phyloP scores from a whole-genome alignment of 2,797 vertebrate genomes.

The Catostomus latipinnis region DNA sequence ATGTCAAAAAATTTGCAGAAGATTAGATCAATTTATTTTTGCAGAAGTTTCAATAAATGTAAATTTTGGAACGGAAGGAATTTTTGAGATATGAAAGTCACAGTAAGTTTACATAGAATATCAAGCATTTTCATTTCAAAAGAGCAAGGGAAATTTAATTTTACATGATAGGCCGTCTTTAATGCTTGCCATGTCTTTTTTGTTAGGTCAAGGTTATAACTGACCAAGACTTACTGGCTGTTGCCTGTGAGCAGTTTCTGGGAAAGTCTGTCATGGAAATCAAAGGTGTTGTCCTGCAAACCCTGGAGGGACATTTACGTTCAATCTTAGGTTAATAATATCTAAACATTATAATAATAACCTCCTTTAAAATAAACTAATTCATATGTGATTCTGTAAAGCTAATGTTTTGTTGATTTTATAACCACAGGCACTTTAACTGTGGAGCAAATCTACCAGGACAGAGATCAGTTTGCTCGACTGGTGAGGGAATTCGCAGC shows the following conservation, averaged over 20 bases:
- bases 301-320: constrained; percentile 92
- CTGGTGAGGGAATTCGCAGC: constrained; percentile 93
- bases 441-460: constrained; percentile 96
- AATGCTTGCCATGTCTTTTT: constrained; percentile 49
- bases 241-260: constrained; percentile 95
- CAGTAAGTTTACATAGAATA: no score
- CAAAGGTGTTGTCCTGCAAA: constrained; percentile 91
- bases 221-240: constrained; percentile 86
- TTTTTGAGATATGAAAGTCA: no score
- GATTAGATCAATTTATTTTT: no score
- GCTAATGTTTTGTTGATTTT: constrained; percentile 3
- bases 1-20: no score
- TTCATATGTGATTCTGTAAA: not conserved
- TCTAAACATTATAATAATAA: not conserved
- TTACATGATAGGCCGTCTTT: not conserved
- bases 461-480: constrained; percentile 94
- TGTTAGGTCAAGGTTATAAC: constrained; percentile 94
- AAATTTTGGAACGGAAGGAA: no score
- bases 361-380: not conserved
- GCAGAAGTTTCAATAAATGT: no score
- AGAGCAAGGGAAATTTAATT: no score
- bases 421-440: constrained; percentile 86
- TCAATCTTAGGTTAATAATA: constrained; percentile 87
- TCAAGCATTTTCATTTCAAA: no score
- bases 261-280: constrained; percentile 90